Evolutionary conservation across 2,113 vertebrate species (phyloP).

Genomic region (Laterallus jamaicensis): DNA sequence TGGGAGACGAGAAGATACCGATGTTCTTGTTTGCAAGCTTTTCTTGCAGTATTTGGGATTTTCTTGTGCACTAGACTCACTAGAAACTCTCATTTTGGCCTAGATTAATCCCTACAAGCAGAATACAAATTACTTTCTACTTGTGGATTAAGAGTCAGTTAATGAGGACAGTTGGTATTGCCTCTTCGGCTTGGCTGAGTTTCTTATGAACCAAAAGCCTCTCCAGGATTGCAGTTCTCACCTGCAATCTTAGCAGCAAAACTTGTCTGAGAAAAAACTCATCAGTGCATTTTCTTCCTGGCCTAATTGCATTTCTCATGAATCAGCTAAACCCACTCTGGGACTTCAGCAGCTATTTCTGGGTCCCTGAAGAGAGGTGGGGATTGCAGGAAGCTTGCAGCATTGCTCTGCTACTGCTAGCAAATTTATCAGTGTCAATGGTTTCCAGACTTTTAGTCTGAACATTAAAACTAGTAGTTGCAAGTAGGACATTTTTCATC

Average conservation of each 20-base stretch:
- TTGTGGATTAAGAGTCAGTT: constrained; percentile 11
- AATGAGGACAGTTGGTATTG: constrained; percentile 18
- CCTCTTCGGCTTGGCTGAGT: not conserved
- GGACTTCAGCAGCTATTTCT: constrained; percentile 9
- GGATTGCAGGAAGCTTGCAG: constrained; percentile 46
- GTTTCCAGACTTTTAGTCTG: not conserved
- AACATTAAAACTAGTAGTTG: not conserved
- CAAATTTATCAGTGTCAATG: constrained; percentile 49
- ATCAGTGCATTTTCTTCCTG: constrained; percentile 14
- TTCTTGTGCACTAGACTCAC: not conserved
- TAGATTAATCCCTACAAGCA: constrained; percentile 6
- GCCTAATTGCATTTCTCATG: constrained; percentile 28
- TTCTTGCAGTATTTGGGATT: not conserved
- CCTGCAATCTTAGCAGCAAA: constrained; percentile 1
- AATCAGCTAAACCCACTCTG: not conserved
- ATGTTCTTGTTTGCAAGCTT: not conserved
- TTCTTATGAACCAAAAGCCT: not conserved
- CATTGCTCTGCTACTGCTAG: constrained; percentile 6
- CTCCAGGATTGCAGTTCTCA: not conserved
- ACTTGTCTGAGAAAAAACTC: not conserved
- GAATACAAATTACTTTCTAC: not conserved
- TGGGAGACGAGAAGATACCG: not conserved
- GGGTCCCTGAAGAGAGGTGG: constrained; percentile 18
- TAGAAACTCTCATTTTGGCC: not conserved
- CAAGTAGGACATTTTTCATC: not conserved